Evolutionary conservation across 2,113 vertebrate species (phyloP).

Genomic region (Apteryx mantelli): DNA sequence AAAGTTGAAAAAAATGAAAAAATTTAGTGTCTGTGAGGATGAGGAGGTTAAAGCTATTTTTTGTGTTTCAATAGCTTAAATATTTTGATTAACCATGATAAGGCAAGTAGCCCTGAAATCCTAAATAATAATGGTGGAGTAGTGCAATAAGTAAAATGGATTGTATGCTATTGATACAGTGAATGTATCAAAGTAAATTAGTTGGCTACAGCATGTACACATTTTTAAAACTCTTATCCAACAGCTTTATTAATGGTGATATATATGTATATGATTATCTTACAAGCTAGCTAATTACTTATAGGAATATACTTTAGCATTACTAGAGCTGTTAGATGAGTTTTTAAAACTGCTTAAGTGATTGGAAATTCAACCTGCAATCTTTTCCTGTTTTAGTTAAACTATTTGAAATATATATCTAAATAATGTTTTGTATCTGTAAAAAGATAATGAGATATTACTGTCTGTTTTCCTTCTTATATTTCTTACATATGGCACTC

Average conservation of each 20-base stretch:
- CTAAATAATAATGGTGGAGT: neutral
- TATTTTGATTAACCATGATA: neutral
- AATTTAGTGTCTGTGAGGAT: neutral
- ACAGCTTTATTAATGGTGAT: neutral
- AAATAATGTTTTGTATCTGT: neutral
- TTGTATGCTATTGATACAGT: neutral
- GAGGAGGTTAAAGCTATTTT: neutral
- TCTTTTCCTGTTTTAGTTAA: neutral
- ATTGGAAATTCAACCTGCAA: neutral
- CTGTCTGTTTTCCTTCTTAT: neutral
- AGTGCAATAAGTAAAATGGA: neutral
- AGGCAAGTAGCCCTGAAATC: neutral
- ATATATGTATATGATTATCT: rapidly evolving
- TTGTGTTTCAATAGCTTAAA: neutral
- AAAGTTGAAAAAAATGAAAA: neutral
- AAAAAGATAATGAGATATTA: neutral
- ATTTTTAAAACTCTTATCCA: neutral
- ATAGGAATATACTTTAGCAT: neutral
- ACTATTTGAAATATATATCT: neutral
- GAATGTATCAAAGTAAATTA: neutral
- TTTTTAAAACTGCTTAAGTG: neutral
- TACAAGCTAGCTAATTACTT: neutral
- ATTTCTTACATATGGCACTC: neutral
- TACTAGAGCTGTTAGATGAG: neutral
- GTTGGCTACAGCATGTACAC: neutral